Conservation (phyloP, 2,113 vertebrate species). For the Holacanthus passer region DNA sequence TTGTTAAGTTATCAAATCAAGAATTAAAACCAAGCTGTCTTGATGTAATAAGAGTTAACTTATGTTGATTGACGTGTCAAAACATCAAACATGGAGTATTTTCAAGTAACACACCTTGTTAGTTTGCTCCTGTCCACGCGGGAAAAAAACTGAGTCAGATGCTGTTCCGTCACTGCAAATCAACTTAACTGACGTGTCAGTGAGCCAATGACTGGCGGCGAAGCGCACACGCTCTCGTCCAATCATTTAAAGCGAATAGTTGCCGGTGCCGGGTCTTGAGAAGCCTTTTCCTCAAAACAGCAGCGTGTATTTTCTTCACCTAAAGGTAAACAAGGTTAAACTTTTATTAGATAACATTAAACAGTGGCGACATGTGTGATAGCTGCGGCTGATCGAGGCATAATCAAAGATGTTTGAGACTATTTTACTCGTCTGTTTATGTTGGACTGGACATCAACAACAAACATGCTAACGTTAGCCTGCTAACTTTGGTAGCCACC, state of each 20-base stretch:
- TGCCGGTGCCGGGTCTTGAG: background rate
- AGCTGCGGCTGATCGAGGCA: fast-evolving
- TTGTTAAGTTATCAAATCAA: too few species aligned
- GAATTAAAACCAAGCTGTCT: background rate
- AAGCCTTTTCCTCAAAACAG: background rate
- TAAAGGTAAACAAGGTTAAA: constrained; percentile 63
- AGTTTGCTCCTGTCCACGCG: constrained; percentile 61
- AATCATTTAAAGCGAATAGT: constrained; percentile 37
- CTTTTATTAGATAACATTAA: background rate
- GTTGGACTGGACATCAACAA: constrained; percentile 40
- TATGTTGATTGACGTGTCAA: background rate
- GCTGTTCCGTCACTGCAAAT: constrained; percentile 9
- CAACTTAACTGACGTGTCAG: constrained; percentile 18
- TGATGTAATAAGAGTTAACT: background rate
- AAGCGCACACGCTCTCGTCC: constrained; percentile 7
- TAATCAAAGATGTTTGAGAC: too few species aligned
- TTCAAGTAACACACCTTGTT: background rate
- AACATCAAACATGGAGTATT: background rate
- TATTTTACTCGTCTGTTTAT: background rate
- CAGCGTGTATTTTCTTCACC: constrained; percentile 54
- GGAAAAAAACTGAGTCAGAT: too few species aligned
- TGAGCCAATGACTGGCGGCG: constrained; percentile 44
- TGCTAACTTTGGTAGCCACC: background rate
- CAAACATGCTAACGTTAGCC: constrained; percentile 62
- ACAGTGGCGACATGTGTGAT: background rate